Base-by-base conservation (phyloP, 2,888 invertebrate genomes). In the Phyto melanocephala region DNA sequence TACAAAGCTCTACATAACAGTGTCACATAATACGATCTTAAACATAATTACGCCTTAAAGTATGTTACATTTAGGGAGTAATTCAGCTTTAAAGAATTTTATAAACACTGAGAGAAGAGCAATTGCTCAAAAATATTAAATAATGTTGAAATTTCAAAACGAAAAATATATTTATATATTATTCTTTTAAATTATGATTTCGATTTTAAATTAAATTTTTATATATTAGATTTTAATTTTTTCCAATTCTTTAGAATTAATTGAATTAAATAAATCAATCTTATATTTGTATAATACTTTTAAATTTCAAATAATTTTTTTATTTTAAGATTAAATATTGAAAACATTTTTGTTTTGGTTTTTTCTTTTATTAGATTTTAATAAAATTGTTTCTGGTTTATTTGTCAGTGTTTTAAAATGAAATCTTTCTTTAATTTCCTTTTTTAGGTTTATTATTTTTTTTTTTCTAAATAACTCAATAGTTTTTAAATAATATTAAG, bases 361-460 rank as follows among this genome's bases (percentile, higher is more conserved):
- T 47, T 47, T 47, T 4, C 20, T 47, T 45, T 2, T 47, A 15
- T 42, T 17, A 45, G 17, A 28, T 20, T 47, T 58, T 58, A 28
- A 28, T 28, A 5, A 67, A 67, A 52, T 67, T 33, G 28, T 22
- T 54, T 56, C 10, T 45, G 13, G 24, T 63, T 80, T 68, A 83
- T 83, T 83, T 83, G 72, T 80, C 76, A 58, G 22, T 56, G 72
- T 58, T 68, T 56, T 37, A 28, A n/a, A 65, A 65, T 74, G 35
- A 76, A 37, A n/a, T 42, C 67, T 63, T 8, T 10, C 22, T 37
- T 35, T 50, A 40, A 17, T 45, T 65, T 47, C 37, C 50, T 52
- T 67, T 76, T 68, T 33, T 45, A 24, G 60, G 47, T 70, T 74
- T 63, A 52, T 71, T 15, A 15, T 71, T 56, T 74, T 45, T 24